Evolutionary conservation across 2,888 invertebrate genomes (phyloP).

Genomic region (Trisateles emortualis): DNA sequence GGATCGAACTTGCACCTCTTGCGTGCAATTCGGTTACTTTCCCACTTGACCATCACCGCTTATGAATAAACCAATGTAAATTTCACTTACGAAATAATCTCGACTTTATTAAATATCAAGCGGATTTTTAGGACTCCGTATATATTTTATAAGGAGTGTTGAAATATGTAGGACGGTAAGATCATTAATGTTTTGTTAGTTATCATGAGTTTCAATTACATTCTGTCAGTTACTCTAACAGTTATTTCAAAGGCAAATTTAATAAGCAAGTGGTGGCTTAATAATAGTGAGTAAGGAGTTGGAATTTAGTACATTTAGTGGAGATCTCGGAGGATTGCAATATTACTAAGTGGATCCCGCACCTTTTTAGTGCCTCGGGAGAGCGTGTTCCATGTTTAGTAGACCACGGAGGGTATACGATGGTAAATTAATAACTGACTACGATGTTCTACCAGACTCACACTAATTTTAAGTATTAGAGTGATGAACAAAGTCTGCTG

Average conservation of each 20-base stretch:
- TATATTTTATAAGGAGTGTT: no score
- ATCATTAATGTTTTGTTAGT: no score
- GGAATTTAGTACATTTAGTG: conserved; percentile 11
- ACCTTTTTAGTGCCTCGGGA: conserved; percentile 20
- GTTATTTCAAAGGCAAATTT: conserved; percentile 12
- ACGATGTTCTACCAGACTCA: conserved; percentile 1
- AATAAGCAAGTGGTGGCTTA: conserved; percentile 9
- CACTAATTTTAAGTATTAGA: background rate
- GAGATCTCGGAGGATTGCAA: conserved; percentile 18
- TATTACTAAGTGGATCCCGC: conserved; percentile 25
- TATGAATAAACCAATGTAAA: no score
- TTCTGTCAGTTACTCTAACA: conserved; percentile 3
- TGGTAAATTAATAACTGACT: conserved; percentile 15
- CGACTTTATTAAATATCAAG: no score
- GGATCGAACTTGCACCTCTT: no score
- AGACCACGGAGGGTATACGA: conserved; percentile 8
- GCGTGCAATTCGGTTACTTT: no score
- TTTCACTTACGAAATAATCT: no score
- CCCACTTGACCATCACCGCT: no score
- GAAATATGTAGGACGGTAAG: no score
- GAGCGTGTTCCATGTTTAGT: conserved; percentile 13
- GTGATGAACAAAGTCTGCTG: background rate
- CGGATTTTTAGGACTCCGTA: no score
- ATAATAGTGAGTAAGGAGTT: conserved; percentile 3
- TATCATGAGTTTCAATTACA: conserved; percentile 1